Evolutionary conservation across 2,888 invertebrate species (phyloP), one percentile per base, ranked within the genome.

Genomic region (Gandaritis pyraliata): DNA sequence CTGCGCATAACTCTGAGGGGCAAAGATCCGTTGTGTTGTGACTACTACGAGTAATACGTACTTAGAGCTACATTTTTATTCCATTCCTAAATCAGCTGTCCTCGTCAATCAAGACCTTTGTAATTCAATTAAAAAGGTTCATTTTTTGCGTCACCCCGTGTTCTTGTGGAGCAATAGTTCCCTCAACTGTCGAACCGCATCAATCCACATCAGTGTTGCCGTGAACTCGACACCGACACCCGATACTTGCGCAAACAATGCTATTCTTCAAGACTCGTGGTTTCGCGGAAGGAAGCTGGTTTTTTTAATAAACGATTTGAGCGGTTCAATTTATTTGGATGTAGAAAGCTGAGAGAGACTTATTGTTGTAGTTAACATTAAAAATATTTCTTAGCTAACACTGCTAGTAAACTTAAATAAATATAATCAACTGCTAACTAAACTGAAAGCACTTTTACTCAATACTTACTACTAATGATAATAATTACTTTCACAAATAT

Each of bases 261-360:
- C 70, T 2, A 2, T 56, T 43, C 58, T 59, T 38, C n/a, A 60
- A 64, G 51, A 50, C 47, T 50, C 50, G 50, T 57, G 12, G 69
- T 61, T 71, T 88, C 88, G 81, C 83, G 88, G 89, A 89, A 90
- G 88, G 86, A 88, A 89, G 80, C 78, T 70, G 76, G 79, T 77
- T 81, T 75, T n/a, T 63, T 62, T 30, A 54, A 58, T 64, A 58
- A 64, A 59, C 50, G 58, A 57, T 65, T 55, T 63, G 60, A 71
- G 58, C 71, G 67, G n/a, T n/a, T n/a, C n/a, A n/a, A 69, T 70
- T 73, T 12, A 45, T 62, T 53, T 12, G 3, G 29, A 33, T 29
- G 23, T 10, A 50, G 50, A 54, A 51, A 61, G 51, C 10, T 16
- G 52, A 7, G 33, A 10, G 10, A 11, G 33, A 10, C 10, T 33